Evolutionary conservation across 1,140 invertebrate species (phyloP), one percentile per base, ranked within the genome.

Genomic region (Drosophila orosa): DNA sequence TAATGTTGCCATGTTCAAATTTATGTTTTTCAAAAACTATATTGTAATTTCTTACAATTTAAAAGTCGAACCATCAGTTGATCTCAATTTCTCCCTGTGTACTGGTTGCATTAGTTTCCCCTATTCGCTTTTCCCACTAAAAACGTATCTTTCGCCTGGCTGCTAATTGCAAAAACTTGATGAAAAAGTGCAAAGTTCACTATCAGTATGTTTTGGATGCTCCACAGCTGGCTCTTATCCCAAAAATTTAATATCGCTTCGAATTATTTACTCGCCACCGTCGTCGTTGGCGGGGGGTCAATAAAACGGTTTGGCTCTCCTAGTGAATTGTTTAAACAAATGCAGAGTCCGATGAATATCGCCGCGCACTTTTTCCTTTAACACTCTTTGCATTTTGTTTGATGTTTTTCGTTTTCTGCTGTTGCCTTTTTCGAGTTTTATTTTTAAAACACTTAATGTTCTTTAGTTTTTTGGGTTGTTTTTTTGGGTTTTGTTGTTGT

Each of bases 381-480:
- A 63, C 60, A 67, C 66, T 67, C 22, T 63, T 75, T 60, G 50
- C 65, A 35, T 45, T 56, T 57, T 57, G 74, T 84, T 89, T 80
- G 78, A 83, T 75, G 80, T 83, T 83, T 77, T 75, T 67, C 35
- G 25, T 13, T 47, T 55, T 17, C 29, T 63, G 50, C 35, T 59
- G 29, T 60, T 81, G 52, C 47, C 27, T 35, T 31, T 61, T 80
- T 84, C 25, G 60, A 62, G 42, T 80, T 89, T 89, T 89, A 89
- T 89, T 89, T 89, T 89, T 89, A 89, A 89, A 89, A 79, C 84
- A 89, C 78, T 89, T 90, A 74, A 65, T 79, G 78, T 87, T 76
- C 66, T 67, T 67, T 71, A 67, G 52, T 62, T 56, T 79, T 35
- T 62, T 66, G 24, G 48, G 15, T 62, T 44, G 61, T 57, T 60